phyloP scores from a whole-genome alignment of 2,797 vertebrate species.

The Melanotaenia pygmaea region DNA sequence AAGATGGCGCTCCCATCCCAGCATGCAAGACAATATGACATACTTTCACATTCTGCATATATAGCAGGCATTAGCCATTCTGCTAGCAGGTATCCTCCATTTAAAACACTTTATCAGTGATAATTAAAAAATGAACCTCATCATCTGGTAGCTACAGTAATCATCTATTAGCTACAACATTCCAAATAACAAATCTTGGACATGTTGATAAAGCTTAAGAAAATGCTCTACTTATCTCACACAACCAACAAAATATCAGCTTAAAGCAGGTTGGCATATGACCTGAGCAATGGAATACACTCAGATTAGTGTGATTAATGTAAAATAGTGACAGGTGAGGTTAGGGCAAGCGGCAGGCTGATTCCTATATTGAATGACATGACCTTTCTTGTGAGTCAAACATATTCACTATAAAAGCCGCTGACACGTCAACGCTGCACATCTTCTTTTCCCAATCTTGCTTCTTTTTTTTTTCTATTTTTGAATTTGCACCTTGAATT shows the following conservation, averaged over 20 bases:
- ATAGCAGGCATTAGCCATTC: not conserved
- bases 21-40: too few relatives aligned
- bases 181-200: not conserved
- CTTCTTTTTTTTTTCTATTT: slow-evolving; percentile 35
- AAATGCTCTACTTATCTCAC: not conserved
- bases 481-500: slow-evolving; percentile 36
- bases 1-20: too few relatives aligned
- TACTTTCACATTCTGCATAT: not conserved
- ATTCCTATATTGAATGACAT: slow-evolving; percentile 75
- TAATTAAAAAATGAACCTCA: too few relatives aligned
- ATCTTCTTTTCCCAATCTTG: slow-evolving; percentile 49
- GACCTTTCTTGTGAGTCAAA: slow-evolving; percentile 84
- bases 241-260: slow-evolving; percentile 11
- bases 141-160: too few relatives aligned
- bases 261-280: slow-evolving; percentile 30
- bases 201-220: not conserved
- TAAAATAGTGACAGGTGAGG: slow-evolving; percentile 71
- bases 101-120: not conserved
- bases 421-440: slow-evolving; percentile 60
- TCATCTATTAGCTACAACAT: not conserved
- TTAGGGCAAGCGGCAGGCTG: slow-evolving; percentile 54
- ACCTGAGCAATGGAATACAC: slow-evolving; percentile 40
- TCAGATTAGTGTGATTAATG: slow-evolving; percentile 70
- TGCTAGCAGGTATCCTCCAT: not conserved
- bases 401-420: slow-evolving; percentile 77